Evolutionary conservation across 2,113 vertebrate genomes (phyloP), one percentile per base, ranked within the genome.

Genomic region (Scomber japonicus): DNA sequence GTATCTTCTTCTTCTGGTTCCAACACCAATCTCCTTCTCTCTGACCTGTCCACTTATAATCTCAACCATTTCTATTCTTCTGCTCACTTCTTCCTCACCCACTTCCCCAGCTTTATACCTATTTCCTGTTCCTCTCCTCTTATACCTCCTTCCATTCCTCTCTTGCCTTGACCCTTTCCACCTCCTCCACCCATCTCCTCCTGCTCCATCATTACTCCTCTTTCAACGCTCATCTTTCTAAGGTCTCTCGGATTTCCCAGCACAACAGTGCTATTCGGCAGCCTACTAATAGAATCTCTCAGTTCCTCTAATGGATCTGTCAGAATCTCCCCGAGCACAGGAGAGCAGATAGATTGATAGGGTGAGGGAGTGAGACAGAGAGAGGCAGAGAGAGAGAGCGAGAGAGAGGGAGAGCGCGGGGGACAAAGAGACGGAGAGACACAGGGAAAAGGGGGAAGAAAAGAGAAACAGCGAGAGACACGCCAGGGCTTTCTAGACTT

Each of bases 231-330:
- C 90, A 89, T 92, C 87, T 87, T 87, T 88, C 84, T 82, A 11
- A 61, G 66, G 84, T 73, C 65, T 21, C 59, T 72, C 11, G 76
- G 83, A 86, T 78, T 91, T 70, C 74, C 72, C 80, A 51, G 81
- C 89, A 91, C 90, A 91, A 85, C 89, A 75, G 80, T 66, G 77
- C 86, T 81, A 89, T 90, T 92, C 87, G 89, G 86, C 75, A 60
- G 74, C 82, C 86, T 75, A 74, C 87, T 91, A 91, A 92, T 93
- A 93, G 90, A 93, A 94, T 91, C 80, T 79, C 83, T 83, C 80
- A 84, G 75, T 76, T 84, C 67, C 70, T 81, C 78, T 92, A 92
- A 94, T 92, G 90, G 90, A 92, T 91, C 86, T 91, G 87, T 92
- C 92, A 93, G 78, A 84, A 92, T 89, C 84, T 89, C 80, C 59